These are phyloP conservation scores for Pterocles gutturalis DNA, from an alignment of 2,113 vertebrate species.

Conservation along the genomic window DNA sequence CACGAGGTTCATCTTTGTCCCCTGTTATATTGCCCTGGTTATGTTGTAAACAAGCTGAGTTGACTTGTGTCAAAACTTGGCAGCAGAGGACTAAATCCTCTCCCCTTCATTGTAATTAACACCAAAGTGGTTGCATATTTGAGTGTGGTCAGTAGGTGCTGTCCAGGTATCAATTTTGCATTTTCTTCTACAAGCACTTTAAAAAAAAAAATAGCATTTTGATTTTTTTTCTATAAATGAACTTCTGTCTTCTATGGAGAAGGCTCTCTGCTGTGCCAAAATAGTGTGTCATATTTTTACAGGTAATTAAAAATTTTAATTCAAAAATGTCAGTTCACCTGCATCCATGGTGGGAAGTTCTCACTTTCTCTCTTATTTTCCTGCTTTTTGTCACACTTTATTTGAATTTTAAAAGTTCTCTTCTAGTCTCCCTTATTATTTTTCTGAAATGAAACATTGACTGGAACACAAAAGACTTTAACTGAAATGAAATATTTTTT, in stretches of 20 bases:
- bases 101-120: not conserved
- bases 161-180: not conserved
- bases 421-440: not conserved
- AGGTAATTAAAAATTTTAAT: constrained; percentile 1
- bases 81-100: not conserved
- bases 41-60: not conserved
- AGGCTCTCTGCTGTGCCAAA: not conserved
- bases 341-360: not conserved
- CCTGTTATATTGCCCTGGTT: not conserved
- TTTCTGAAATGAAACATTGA: not conserved
- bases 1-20: fast-evolving
- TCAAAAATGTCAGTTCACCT: not conserved
- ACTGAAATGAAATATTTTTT: not conserved
- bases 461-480: not conserved
- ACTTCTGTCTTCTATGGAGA: not conserved
- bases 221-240: not conserved
- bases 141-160: not conserved
- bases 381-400: not conserved
- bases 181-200: not conserved
- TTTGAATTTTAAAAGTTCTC: not conserved
- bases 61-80: not conserved
- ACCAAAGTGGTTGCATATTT: not conserved
- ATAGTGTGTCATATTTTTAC: not conserved
- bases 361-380: not conserved
- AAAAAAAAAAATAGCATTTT: not conserved